Base-by-base conservation (phyloP, 64 coral and sea anemone genomes). In the Exaiptasia diaphana region DNA sequence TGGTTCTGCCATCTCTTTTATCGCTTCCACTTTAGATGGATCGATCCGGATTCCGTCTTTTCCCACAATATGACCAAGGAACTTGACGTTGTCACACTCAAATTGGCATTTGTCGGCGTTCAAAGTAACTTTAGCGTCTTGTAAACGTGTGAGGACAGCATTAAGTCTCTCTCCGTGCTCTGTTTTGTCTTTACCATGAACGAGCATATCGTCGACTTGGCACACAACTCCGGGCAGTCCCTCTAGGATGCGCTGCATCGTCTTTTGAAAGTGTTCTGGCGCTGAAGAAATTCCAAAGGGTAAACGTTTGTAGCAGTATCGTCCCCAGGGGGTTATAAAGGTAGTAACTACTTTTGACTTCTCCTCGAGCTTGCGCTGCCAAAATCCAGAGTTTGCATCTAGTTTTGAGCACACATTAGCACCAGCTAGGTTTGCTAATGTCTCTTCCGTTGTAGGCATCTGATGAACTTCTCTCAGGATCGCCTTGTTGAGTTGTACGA, bases 221-320 rank as follows among this genome's bases (percentile, higher is more conserved):
- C 72, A 87, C 18, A 77, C 83, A 23, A 23, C 13, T 5, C 83
- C 83, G 1, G 71, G 38, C 11, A 87, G 27, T 64, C 72, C 56
- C 3, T 45, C 35, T 8, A 86, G 71, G 15, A 86, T n/a, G 18
- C 18, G 15, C 57, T 77, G 18, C 83, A 77, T 87, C 3, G 10
- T 12, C 50, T 67, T 87, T 67, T 77, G 83, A 53, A 87, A 76
- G 31, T 87, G 83, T 10, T 87, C 71, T 0, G 71, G 56, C 0
- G 83, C 71, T 13, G 83, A 86, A 0, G 73, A 86, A 45, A 86
- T 86, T 3, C 71, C 83, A 48, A 86, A 86, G 12, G 59, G 83
- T n/a, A 87, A 20, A 26, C 81, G 4, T 18, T 32, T 73, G 67
- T 53, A 77, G 68, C 71, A 87, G 17, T 45, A 87, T 36, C 53